Percentiles rank a stretch among this genome's conserved stretches.
Conservation (phyloP, 1,140 invertebrate species). For the Littorina saxatilis region DNA sequence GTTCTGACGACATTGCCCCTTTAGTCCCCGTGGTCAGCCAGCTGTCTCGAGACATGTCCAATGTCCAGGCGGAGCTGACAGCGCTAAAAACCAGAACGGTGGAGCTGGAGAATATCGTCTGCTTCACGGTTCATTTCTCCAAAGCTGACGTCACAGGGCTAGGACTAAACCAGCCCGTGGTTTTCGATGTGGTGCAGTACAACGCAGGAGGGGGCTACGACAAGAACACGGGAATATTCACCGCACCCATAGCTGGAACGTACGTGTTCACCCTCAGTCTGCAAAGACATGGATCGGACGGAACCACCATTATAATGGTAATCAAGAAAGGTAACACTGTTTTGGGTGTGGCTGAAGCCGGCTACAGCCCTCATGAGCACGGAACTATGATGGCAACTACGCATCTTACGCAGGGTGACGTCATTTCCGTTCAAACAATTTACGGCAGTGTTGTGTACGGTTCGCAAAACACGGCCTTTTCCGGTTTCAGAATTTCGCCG, state of each 20-base stretch:
- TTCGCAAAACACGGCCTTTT: neutral
- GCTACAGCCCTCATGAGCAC: conserved; percentile 26
- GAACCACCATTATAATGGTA: neutral
- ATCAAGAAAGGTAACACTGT: conserved; percentile 3
- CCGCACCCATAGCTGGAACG: neutral
- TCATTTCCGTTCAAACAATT: neutral
- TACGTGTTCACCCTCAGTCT: conserved; percentile 1
- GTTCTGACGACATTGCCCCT: neutral
- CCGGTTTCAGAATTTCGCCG: neutral
- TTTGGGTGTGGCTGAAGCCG: neutral
- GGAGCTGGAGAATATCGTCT: conserved; percentile 7
- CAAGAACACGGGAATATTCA: neutral
- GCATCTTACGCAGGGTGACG: neutral
- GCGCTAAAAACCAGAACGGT: neutral
- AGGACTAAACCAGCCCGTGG: neutral
- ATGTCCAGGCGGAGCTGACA: neutral
- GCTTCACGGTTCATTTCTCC: conserved; percentile 9
- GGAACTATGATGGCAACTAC: neutral
- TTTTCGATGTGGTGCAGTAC: neutral
- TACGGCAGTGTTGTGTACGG: neutral
- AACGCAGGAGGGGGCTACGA: conserved; percentile 3
- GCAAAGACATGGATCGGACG: neutral
- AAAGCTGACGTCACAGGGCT: neutral
- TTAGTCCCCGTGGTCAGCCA: neutral
- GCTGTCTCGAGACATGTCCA: neutral